Percentiles rank a stretch among this genome's conserved stretches.
Evolutionary conservation across 2,797 vertebrate species (phyloP).

Genomic region (Pseudopleuronectes americanus): DNA sequence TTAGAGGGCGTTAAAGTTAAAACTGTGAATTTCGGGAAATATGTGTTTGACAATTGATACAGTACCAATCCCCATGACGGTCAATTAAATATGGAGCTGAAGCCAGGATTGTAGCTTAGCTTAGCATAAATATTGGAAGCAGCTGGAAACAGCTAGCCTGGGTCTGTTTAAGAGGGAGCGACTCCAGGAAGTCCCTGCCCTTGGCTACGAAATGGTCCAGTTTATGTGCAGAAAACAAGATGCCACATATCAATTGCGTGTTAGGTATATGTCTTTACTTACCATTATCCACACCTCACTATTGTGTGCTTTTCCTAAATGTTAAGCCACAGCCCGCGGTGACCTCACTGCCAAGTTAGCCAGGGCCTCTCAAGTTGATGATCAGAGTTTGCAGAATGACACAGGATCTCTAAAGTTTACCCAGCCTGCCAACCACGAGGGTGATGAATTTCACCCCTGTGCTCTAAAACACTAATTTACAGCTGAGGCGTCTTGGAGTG

Average conservation of each 20-base stretch:
- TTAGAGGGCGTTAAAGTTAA: neutral
- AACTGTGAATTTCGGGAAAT: neutral
- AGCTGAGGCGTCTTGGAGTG: slow-evolving; percentile 61
- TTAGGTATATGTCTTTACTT: neutral
- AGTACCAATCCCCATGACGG: neutral
- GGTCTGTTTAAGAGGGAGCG: neutral
- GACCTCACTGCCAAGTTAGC: slow-evolving; percentile 35
- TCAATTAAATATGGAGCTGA: neutral
- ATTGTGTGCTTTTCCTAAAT: neutral
- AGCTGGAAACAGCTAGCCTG: neutral
- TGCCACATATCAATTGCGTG: neutral
- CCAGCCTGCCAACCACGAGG: slow-evolving; percentile 63
- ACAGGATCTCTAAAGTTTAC: slow-evolving; percentile 82
- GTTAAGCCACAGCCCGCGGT: slow-evolving; percentile 2
- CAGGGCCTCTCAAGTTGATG: slow-evolving; percentile 58
- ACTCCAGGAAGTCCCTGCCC: neutral
- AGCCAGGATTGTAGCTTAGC: neutral
- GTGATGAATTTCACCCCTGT: slow-evolving; percentile 81
- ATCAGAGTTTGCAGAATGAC: slow-evolving; percentile 62
- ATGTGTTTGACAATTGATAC: slow-evolving; percentile 2
- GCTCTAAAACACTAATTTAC: slow-evolving; percentile 79
- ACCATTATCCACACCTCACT: neutral
- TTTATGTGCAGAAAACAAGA: neutral
- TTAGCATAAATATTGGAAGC: neutral
- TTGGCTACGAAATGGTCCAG: neutral